phyloP scores from a whole-genome alignment of 2,888 invertebrate species.

The Callyntrura guangdongensis region DNA sequence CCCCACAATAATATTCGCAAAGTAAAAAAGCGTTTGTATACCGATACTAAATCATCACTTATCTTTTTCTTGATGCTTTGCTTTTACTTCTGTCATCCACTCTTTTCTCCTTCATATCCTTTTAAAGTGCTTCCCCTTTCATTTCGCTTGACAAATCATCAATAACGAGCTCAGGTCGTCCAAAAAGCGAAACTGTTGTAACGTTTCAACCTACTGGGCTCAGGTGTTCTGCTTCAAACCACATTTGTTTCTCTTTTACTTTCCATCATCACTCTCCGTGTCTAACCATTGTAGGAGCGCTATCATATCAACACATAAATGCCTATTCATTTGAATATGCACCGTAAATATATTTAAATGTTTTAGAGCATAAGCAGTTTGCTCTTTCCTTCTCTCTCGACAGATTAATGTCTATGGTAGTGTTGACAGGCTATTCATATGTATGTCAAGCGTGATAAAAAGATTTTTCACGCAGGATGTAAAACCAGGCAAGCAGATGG shows the following conservation, averaged over 20 bases:
- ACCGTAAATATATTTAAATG: neutral
- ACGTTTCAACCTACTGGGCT: slow-evolving; percentile 6
- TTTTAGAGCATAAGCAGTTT: neutral
- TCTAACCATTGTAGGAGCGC: neutral
- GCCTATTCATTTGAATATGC: neutral
- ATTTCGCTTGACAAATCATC: slow-evolving; percentile 70
- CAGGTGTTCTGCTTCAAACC: slow-evolving; percentile 55
- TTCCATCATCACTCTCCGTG: slow-evolving; percentile 35
- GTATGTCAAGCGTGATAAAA: slow-evolving; percentile 21
- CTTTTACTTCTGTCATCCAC: slow-evolving; percentile 10
- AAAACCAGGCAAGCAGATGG: neutral
- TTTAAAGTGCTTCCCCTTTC: slow-evolving; percentile 57
- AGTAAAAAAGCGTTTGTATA: neutral
- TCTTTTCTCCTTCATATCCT: slow-evolving; percentile 29
- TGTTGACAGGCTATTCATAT: neutral
- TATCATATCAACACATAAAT: neutral
- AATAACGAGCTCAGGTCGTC: slow-evolving; percentile 44
- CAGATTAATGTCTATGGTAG: neutral
- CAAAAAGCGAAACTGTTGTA: neutral
- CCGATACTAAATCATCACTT: neutral
- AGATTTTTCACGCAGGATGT: neutral
- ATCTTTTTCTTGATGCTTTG: neutral
- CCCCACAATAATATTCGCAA: neutral
- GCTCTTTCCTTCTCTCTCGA: neutral
- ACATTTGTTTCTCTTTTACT: slow-evolving; percentile 37